Base-by-base conservation (phyloP, 64 coral and sea anemone species). In the Stichodactyla helianthus region DNA sequence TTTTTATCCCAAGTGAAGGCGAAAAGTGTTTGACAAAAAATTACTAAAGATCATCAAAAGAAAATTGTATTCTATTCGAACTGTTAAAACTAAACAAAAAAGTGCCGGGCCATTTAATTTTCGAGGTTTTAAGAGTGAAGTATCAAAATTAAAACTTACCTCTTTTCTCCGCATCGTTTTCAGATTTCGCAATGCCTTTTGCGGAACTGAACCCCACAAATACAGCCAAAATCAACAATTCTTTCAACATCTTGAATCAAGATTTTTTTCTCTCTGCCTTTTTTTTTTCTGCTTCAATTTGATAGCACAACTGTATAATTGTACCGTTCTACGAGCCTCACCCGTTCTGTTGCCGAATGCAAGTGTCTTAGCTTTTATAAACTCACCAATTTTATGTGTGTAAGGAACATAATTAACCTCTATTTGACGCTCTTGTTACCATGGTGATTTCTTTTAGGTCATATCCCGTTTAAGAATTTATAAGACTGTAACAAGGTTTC, bases 381-480 rank as follows among this genome's bases (percentile, higher is more conserved):
- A 65, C 62, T 5, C 15, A n/a, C 62, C 7, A n/a, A 65, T 65
- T 65, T n/a, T 65, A 65, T 65, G 19, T n/a, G 20, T 1, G 62
- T n/a, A n/a, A 18, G 9, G 18, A n/a, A 18, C 62, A 65, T 9
- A 65, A 65, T 65, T 23, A 9, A n/a, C 5, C 20, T 7, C 62
- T 22, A 7, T 65, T 19, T 65, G 62, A 65, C 62, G 62, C 62
- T 65, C 9, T 65, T 6, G 62, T 65, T 12, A 22, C 62, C 62
- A 12, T n/a, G 62, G 62, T 22, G 20, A 65, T 22, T 17, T 60
- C 18, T 60, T 17, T 20, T 17, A 59, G 62, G 62, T 60, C 59
- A 60, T 17, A 65, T 65, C 62, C 62, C 62, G 62, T 65, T 65
- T 65, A 65, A 65, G 62, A 65, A 65, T 65, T 65, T 65, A 65